A percentile compares a stretch with the other conserved stretches of the same genome.
These are phyloP conservation scores for Danio aesculapii DNA, from an alignment of 2,797 vertebrate species.

Conservation along the genomic window DNA sequence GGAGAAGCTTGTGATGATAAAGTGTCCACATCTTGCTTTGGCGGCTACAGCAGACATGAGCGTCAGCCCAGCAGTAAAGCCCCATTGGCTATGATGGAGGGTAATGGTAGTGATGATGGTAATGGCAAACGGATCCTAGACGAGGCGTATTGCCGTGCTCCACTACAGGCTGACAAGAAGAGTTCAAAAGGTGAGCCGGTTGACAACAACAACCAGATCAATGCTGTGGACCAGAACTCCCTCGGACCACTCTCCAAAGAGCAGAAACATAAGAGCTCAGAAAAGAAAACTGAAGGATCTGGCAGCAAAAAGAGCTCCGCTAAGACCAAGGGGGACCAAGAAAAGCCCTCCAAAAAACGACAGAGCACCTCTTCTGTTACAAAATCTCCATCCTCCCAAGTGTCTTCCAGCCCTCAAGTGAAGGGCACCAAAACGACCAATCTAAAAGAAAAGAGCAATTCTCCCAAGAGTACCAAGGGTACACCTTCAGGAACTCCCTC, in stretches of 20 bases:
- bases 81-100: conserved; percentile 91
- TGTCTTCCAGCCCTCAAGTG: conserved; percentile 78
- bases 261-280: conserved; percentile 79
- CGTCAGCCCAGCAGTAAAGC: conserved; percentile 85
- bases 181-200: conserved; percentile 80
- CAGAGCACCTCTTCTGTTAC: conserved; percentile 79
- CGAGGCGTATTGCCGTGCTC: conserved; percentile 80
- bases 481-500: conserved; percentile 80
- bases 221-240: conserved; percentile 89
- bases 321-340: conserved; percentile 80
- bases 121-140: conserved; percentile 75
- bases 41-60: conserved; percentile 85
- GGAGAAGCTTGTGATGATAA: conserved; percentile 92
- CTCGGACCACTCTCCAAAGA: conserved; percentile 89
- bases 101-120: conserved; percentile 82
- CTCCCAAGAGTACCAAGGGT: conserved; percentile 79
- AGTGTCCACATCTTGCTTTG: conserved; percentile 93
- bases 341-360: conserved; percentile 84
- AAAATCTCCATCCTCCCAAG: conserved; percentile 76
- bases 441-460: conserved; percentile 82
- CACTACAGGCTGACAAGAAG: conserved; percentile 80
- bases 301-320: conserved; percentile 74
- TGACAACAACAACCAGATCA: conserved; percentile 95
- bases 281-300: conserved; percentile 78
- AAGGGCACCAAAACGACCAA: conserved; percentile 84